Base-by-base conservation (phyloP, 2,888 invertebrate species). In the Axea sp. region DNA sequence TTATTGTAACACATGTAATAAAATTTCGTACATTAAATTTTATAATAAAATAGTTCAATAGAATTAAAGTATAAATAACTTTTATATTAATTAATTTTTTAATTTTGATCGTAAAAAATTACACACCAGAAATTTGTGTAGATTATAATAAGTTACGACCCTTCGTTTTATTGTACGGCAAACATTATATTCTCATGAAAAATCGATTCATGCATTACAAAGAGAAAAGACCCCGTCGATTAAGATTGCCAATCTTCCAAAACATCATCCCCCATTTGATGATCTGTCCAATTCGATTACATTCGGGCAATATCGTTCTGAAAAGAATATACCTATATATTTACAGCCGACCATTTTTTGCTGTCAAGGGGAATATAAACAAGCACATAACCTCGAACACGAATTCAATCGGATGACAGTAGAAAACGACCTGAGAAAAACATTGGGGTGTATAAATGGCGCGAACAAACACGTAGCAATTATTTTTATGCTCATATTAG, bases 391-490 rank as follows among this genome's bases (percentile, higher is more conserved):
- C 67, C 55, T 51, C 35, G 45, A 73, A 68, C 60, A 51, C 55
- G 55, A 43, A 51, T 53, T 68, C 51, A 41, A 47, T 64, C 53
- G 45, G 47, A 59, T 55, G 55, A 71, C 62, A 71, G 57, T 49
- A 53, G 51, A 59, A 41, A 65, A 74, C 65, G 71, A 75, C 75
- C 60, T 49, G 71, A 75, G 75, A 71, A 67, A 65, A 60, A 57
- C 33, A 30, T 43, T n/a, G 67, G 33, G 53, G 9, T 37, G n/a
- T 19, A 17, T 37, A 53, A 67, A 60, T 53, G 37, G 64, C 37
- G 28, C 26, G 24, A 39, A 39, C 45, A 45, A 59, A 49, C 67
- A 43, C 55, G 41, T 28, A 35, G 43, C 28, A 60, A 60, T 60
- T 49, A 37, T 49, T 51, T 19, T 19, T 19, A 4, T 3, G 4